A percentile compares a stretch with the other conserved stretches of the same genome.
phyloP scores from a whole-genome alignment of 2,113 vertebrate species.

The Numenius arquata region DNA sequence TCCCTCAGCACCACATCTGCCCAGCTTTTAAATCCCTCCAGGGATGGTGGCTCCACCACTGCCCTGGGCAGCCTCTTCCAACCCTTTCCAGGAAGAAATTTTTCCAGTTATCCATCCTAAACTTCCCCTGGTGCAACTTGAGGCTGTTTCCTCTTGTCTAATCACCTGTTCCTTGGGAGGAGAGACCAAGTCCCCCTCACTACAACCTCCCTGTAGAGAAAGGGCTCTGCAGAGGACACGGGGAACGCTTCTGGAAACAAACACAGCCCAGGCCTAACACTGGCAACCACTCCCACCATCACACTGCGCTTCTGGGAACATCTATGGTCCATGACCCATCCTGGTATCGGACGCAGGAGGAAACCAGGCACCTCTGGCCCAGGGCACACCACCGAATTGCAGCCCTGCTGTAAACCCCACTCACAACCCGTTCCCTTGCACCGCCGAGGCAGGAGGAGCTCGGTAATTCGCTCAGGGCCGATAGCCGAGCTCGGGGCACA shows the following conservation, averaged over 20 bases:
- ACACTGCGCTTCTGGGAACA: rapidly evolving
- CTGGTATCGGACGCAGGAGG: rapidly evolving
- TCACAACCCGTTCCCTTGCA: rapidly evolving
- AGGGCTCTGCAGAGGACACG: no score
- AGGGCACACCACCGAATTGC: rapidly evolving
- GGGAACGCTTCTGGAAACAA: not conserved
- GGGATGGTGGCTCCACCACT: not conserved
- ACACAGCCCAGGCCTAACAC: rapidly evolving
- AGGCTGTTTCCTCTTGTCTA: not conserved
- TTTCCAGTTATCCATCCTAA: not conserved
- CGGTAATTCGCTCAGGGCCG: not conserved
- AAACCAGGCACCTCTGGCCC: not conserved
- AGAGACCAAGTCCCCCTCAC: not conserved
- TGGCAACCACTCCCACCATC: rapidly evolving
- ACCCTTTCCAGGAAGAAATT: not conserved
- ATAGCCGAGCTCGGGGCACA: not conserved
- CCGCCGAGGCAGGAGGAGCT: not conserved
- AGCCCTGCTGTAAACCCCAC: not conserved
- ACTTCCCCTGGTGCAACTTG: not conserved
- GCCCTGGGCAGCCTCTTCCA: not conserved
- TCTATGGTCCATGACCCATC: rapidly evolving
- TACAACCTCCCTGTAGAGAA: not conserved
- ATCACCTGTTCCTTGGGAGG: not conserved
- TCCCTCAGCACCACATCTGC: not conserved
- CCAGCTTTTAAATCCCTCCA: not conserved